These are phyloP conservation scores for Misgurnus mizolepis DNA, from an alignment of 2,113 vertebrate species.

Conservation along the genomic window DNA sequence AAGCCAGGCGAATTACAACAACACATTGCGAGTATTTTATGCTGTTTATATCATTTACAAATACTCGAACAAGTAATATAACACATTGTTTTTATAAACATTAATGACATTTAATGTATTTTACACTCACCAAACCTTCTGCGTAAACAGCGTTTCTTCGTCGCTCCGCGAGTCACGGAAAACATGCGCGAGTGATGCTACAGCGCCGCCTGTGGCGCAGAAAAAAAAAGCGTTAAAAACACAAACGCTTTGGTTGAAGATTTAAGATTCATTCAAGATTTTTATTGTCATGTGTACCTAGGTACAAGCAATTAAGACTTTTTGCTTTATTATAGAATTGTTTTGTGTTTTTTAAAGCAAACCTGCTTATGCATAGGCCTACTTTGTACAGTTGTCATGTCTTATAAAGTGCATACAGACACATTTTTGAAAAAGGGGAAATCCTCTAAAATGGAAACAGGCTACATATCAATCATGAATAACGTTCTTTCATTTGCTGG, in stretches of 20 bases:
- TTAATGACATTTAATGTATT: background rate
- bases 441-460: conserved; percentile 15
- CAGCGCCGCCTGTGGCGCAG: conserved; percentile 4
- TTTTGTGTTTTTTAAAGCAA: too few species aligned
- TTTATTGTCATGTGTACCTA: too few species aligned
- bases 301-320: too few species aligned
- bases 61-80: background rate
- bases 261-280: too few species aligned
- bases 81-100: background rate
- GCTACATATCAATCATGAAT: conserved; percentile 1
- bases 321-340: too few species aligned
- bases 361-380: too few species aligned
- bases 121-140: background rate
- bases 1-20: background rate
- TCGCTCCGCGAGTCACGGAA: background rate
- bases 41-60: background rate
- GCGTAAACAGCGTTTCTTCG: conserved; percentile 18
- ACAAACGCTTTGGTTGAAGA: too few species aligned
- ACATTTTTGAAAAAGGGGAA: background rate
- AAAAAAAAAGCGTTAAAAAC: background rate
- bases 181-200: background rate
- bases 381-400: too few species aligned
- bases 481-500: background rate
- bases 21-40: background rate
- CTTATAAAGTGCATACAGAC: too few species aligned